Evolutionary conservation across 1,140 invertebrate genomes (phyloP).

Genomic region (Protaetia brevitarsis): DNA sequence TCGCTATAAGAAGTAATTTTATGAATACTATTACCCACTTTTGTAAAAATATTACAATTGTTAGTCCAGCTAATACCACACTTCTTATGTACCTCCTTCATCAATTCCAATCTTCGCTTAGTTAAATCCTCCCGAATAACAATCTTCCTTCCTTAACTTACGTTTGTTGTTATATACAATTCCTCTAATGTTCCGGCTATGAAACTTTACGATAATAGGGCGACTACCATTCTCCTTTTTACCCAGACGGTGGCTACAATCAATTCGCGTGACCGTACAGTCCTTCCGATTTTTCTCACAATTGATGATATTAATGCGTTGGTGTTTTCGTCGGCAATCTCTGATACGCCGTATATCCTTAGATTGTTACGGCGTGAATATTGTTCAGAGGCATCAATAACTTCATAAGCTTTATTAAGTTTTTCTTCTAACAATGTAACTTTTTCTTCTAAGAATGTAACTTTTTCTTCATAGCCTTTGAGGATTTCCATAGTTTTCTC

Average conservation of each 20-base stretch:
- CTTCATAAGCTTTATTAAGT: too few relatives aligned
- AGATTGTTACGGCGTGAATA: too few relatives aligned
- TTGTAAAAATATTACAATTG: not conserved
- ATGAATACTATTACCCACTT: not conserved
- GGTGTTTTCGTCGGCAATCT: too few relatives aligned
- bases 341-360: too few relatives aligned
- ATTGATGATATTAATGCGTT: too few relatives aligned
- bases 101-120: not conserved
- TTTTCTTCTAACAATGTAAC: too few relatives aligned
- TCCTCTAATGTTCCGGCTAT: not conserved
- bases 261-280: too few relatives aligned
- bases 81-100: not conserved
- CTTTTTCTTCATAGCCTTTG: too few relatives aligned
- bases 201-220: not conserved
- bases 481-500: not conserved
- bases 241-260: too few relatives aligned
- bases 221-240: not conserved
- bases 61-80: not conserved
- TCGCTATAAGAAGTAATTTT: not conserved
- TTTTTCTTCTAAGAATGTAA: too few relatives aligned
- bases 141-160: not conserved
- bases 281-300: too few relatives aligned
- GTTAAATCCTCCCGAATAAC: not conserved
- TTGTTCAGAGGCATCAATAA: too few relatives aligned
- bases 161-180: not conserved